Base-by-base conservation (phyloP, 2,888 invertebrate genomes). In the Agapostemon virescens region DNA sequence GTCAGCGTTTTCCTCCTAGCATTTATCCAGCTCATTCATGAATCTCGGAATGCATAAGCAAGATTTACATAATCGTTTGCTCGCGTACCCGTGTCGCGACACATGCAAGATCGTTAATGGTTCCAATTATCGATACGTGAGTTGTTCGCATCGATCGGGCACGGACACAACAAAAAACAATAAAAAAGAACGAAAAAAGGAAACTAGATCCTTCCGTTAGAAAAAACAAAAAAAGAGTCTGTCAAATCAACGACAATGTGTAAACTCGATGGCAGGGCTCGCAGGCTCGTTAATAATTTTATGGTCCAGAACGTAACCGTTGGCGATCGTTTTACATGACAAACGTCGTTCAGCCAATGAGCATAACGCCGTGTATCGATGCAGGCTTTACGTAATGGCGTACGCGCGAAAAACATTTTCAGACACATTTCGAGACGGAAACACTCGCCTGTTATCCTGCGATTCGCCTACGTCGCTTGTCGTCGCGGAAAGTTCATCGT, bases 401-500 rank as follows among this genome's bases (percentile, higher is more conserved):
- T 42, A 4, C 63, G 9, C n/a, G 45, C 67, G 49, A 61, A 42
- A 42, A 42, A 73, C 52, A 40, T 78, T 20, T 74, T 40, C 45
- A 67, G 55, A 74, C 63, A 68, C n/a, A 58, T 71, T 80, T 70
- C 17, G 80, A 80, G 71, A 79, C 74, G 79, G 69, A 80, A 80
- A 79, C 80, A 71, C 70, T 40, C 42, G 68, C 55, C 63, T n/a
- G 75, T 81, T 64, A 71, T 72, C 71, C 58, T 69, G 23, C 38
- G n/a, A 49, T 75, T 80, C 80, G 80, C 74, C 80, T 69, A 82
- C 68, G 72, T 67, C 36, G n/a, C 42, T 15, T 58, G 17, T 38
- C 64, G 64, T 36, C 52, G 49, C 49, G 23, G 72, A 80, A 79
- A n/a, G 81, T 75, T 81, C 61, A 68, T 55, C 26, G 71, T 23